These are phyloP conservation scores for Neoitamus cyanurus DNA, from an alignment of 2,888 invertebrate genomes.

Conservation along the genomic window DNA sequence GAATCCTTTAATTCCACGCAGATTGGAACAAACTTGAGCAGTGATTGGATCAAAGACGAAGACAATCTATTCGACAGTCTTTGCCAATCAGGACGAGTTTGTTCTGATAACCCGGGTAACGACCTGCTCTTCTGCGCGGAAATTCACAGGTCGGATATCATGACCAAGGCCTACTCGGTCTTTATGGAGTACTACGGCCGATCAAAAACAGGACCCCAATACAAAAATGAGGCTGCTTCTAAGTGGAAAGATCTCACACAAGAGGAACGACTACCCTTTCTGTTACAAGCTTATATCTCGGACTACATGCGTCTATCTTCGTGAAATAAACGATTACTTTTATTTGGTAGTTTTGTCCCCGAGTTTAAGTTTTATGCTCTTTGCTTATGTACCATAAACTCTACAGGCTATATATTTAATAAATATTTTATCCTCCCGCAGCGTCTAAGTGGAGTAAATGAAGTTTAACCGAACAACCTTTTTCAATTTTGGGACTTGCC, in stretches of 20 bases:
- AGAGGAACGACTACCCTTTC: constrained; percentile 50
- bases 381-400: background rate
- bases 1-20: background rate
- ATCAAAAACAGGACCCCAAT: background rate
- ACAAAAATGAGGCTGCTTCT: constrained; percentile 13
- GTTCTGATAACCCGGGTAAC: constrained; percentile 34
- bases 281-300: constrained; percentile 50
- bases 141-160: constrained; percentile 44
- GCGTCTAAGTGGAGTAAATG: background rate
- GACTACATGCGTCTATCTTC: constrained; percentile 45
- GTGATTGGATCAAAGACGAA: constrained; percentile 36
- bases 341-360: background rate
- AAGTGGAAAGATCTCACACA: constrained; percentile 48
- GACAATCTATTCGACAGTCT: constrained; percentile 50
- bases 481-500: no score
- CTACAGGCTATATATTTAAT: background rate
- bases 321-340: background rate
- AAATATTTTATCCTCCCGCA: background rate
- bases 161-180: constrained; percentile 32
- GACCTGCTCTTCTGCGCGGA: constrained; percentile 44
- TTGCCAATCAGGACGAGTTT: constrained; percentile 45
- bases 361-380: background rate
- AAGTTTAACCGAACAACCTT: no score
- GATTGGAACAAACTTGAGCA: background rate
- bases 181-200: constrained; percentile 40